Base-by-base conservation (phyloP, 2,113 vertebrate genomes). In the Vicugna pacos region DNA sequence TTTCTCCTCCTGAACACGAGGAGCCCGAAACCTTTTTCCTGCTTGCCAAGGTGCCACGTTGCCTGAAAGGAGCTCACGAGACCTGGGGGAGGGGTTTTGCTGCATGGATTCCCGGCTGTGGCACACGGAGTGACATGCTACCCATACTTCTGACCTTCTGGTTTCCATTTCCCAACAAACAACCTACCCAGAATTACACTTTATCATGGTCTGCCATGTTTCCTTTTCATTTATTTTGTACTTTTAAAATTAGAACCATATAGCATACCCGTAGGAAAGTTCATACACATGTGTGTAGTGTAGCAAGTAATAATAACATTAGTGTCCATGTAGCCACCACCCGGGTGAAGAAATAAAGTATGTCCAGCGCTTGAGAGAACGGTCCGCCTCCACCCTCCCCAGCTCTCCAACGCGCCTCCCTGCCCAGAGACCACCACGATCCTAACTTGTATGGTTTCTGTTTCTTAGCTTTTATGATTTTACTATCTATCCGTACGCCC, bases 391-490 rank as follows among this genome's bases (percentile, higher is more conserved):
- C 5, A 1, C 52, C 3, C 42, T 69, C 20, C 26, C 58, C 35
- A 2, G 9, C 48, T 56, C 79, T 80, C 62, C 52, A 70, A 11
- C 3, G 3, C 35, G 17, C 4, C 1, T 76, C 7, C 20, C 50
- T 2, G 9, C 6, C 5, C 54, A 9, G 32, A 52, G 14, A 6
- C 13, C 1, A 32, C 11, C 46, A 26, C 10, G 2, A 10, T 5
- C 5, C 54, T 35, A 19, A 4, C 60, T 84, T 54, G 48, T 24
- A 32, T 4, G 32, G 22, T 14, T 16, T 48, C 12, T 11, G 2
- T 70, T 87, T 28, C 38, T 82, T 52, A 72, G n/a, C 58, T 26
- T 60, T 26, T 50, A 28, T 30, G 52, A 58, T 62, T 87, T 52
- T 69, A 28, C 70, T 32, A 32, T n/a, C 17, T 60, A 38, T 24